phyloP scores from a whole-genome alignment of 2,888 invertebrate species.

The Cryptocheilus praepositus region DNA sequence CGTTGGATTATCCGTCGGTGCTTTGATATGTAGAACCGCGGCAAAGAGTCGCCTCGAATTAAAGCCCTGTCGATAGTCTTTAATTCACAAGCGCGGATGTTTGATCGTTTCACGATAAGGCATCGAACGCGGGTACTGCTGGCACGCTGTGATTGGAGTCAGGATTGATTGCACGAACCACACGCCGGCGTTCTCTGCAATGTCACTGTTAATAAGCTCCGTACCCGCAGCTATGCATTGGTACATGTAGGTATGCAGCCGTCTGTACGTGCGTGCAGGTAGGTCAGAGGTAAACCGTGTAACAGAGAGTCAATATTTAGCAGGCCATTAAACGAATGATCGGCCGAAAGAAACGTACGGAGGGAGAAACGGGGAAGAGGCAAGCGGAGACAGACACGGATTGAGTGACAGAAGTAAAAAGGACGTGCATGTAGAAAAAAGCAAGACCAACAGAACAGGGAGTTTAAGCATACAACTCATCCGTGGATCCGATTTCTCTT shows the following conservation, averaged over 20 bases:
- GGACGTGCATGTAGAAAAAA: constrained; percentile 27
- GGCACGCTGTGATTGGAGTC: no score
- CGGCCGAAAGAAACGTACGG: constrained; percentile 34
- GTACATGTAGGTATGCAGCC: neutral
- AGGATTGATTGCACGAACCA: no score
- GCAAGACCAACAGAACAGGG: constrained; percentile 26
- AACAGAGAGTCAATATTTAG: constrained; percentile 65
- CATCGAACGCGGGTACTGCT: no score
- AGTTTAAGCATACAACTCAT: constrained; percentile 12
- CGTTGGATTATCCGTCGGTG: no score
- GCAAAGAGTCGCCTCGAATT: no score
- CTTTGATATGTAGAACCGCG: no score
- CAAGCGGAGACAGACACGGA: constrained; percentile 4
- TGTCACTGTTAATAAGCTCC: no score
- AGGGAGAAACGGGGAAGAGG: constrained; percentile 13
- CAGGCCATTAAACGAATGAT: constrained; percentile 61
- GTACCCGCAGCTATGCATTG: neutral
- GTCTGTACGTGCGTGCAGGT: constrained; percentile 30
- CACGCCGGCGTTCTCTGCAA: no score
- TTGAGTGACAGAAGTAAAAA: neutral
- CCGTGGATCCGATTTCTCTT: constrained; percentile 36
- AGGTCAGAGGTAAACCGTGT: constrained; percentile 52
- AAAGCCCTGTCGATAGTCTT: neutral
- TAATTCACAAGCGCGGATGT: neutral
- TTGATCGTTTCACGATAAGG: constrained; percentile 16